Evolutionary conservation across 1,140 invertebrate genomes (phyloP).

Genomic region (Brachionus asplanchnoidis): DNA sequence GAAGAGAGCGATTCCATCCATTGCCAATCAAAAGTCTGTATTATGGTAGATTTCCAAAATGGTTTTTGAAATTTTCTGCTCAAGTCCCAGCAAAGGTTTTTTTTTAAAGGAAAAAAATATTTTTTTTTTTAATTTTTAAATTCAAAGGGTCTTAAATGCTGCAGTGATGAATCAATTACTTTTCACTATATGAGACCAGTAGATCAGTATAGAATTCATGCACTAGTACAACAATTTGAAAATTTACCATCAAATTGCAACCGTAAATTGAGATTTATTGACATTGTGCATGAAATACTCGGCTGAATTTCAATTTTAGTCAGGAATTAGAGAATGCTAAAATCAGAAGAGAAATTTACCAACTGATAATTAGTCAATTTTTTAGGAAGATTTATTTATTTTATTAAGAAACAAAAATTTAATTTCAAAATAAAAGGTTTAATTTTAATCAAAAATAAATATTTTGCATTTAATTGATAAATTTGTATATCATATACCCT

Average conservation of each 20-base stretch:
- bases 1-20: slow-evolving; percentile 78
- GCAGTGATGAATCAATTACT: slow-evolving; percentile 87
- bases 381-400: not conserved
- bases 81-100: slow-evolving; percentile 10
- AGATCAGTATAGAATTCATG: not conserved
- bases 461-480: too few relatives aligned
- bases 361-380: not conserved
- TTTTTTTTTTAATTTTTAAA: slow-evolving; percentile 17
- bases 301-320: not conserved
- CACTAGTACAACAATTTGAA: not conserved
- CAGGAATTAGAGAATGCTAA: not conserved
- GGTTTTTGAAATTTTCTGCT: not conserved
- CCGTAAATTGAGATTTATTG: not conserved
- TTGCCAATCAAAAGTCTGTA: not conserved
- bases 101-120: not conserved
- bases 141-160: slow-evolving; percentile 79
- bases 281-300: slow-evolving; percentile 4
- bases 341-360: not conserved
- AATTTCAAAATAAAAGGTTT: too few relatives aligned
- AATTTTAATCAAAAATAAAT: too few relatives aligned
- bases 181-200: slow-evolving; percentile 80
- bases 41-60: slow-evolving; percentile 29
- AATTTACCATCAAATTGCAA: not conserved
- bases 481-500: too few relatives aligned
- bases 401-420: too few relatives aligned